These are phyloP conservation scores for Trichoplax adhaerens DNA, from an alignment of 37 sponge, comb jelly and placozoan genomes.

Conservation along the genomic window DNA sequence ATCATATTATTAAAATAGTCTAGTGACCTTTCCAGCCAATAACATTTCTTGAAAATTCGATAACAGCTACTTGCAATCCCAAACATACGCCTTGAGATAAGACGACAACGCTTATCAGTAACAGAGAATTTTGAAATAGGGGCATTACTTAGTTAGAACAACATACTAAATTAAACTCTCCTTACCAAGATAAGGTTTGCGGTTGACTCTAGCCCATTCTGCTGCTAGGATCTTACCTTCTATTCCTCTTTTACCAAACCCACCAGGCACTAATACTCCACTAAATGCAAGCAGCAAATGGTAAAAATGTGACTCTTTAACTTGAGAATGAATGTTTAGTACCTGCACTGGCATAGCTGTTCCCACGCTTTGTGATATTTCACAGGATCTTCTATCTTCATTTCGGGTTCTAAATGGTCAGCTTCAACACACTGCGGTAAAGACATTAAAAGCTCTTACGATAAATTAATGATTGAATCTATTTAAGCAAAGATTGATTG, in stretches of 20 bases:
- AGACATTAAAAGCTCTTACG: too few species aligned
- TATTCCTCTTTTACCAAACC: constrained; percentile 68
- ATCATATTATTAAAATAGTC: background rate
- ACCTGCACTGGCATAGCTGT: constrained; percentile 16
- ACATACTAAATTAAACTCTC: background rate
- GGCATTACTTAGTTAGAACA: constrained; percentile 2
- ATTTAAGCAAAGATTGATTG: background rate
- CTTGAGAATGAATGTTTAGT: background rate
- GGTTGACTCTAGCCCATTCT: constrained; percentile 32
- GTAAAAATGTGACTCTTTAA: background rate
- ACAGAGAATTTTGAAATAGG: background rate
- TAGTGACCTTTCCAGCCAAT: constrained; percentile 42
- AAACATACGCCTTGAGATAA: constrained; percentile 67
- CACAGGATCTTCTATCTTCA: constrained; percentile 31
- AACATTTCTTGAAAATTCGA: constrained; percentile 82
- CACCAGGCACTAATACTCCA: constrained; percentile 79
- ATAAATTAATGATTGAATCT: too few species aligned
- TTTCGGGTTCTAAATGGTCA: constrained; percentile 47
- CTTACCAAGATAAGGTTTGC: constrained; percentile 36
- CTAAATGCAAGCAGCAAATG: background rate
- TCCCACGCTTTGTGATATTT: constrained; percentile 73
- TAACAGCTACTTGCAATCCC: constrained; percentile 85
- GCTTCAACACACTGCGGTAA: constrained; percentile 46
- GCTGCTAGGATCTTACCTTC: constrained; percentile 77
- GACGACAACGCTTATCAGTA: background rate